phyloP scores from a whole-genome alignment of 2,888 invertebrate species.

The Agrotis clavis region DNA sequence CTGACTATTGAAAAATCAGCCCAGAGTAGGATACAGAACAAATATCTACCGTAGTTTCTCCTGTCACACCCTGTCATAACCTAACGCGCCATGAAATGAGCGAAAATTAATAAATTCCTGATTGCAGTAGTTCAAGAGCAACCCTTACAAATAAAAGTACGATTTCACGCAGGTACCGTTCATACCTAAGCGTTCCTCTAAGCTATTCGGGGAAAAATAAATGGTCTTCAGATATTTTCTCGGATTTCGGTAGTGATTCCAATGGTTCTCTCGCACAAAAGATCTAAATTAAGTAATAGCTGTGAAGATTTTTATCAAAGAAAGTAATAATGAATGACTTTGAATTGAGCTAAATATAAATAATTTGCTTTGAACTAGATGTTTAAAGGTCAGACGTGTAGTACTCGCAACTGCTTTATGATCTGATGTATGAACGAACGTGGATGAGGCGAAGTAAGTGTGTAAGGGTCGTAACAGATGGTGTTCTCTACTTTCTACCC shows the following conservation, averaged over 20 bases:
- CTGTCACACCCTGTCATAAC: not conserved
- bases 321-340: not conserved
- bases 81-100: not conserved
- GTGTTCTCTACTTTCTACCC: no score
- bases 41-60: not conserved
- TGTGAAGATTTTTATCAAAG: constrained; percentile 30
- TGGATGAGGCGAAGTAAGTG: no score
- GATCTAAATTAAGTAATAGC: constrained; percentile 44
- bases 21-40: no score
- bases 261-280: constrained; percentile 41
- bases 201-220: constrained; percentile 40
- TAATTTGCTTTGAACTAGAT: no score
- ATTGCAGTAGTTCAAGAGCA: constrained; percentile 21
- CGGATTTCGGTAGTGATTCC: constrained; percentile 43
- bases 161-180: constrained; percentile 22
- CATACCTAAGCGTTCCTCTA: constrained; percentile 27
- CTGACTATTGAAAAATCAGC: no score
- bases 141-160: constrained; percentile 35
- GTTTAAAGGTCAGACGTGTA: no score
- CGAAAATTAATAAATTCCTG: constrained; percentile 5
- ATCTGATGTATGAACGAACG: no score
- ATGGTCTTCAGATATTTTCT: constrained; percentile 35
- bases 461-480: no score
- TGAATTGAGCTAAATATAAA: not conserved
- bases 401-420: no score